Conservation (phyloP, 2,113 vertebrate genomes). For the Fukomys damarensis region DNA sequence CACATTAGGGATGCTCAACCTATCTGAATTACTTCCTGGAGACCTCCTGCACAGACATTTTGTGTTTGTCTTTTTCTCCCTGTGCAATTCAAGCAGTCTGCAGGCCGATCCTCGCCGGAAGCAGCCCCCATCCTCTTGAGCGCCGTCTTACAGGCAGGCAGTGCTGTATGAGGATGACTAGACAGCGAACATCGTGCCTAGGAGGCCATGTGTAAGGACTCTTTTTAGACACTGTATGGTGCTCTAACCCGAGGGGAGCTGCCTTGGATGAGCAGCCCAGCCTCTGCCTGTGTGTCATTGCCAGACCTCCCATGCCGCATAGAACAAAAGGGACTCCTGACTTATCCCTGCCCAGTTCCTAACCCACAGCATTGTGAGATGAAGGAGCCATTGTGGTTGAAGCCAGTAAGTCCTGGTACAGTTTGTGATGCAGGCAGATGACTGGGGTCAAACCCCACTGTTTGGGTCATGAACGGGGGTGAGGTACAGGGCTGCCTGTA, state of each 20-base stretch:
- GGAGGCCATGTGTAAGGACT: too few relatives aligned
- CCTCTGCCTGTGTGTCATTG: background rate
- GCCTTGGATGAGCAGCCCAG: background rate
- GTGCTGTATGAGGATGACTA: background rate
- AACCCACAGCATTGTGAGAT: background rate
- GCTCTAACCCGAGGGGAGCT: background rate
- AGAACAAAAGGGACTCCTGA: background rate
- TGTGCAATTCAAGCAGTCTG: rapidly evolving
- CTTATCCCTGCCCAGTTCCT: background rate
- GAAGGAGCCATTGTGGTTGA: background rate
- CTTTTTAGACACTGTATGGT: background rate
- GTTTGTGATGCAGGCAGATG: background rate
- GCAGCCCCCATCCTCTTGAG: background rate
- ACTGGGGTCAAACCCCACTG: background rate
- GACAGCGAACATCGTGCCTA: too few relatives aligned
- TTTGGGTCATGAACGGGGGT: background rate
- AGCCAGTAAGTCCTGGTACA: background rate
- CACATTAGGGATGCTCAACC: background rate
- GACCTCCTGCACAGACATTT: rapidly evolving
- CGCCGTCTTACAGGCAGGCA: background rate
- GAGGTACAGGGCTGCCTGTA: background rate
- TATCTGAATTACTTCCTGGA: background rate
- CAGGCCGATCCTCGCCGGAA: background rate
- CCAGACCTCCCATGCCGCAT: background rate
- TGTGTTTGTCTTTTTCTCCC: background rate